Base-by-base conservation (phyloP, 2,113 vertebrate species). In the Acrocephalus kingi region DNA sequence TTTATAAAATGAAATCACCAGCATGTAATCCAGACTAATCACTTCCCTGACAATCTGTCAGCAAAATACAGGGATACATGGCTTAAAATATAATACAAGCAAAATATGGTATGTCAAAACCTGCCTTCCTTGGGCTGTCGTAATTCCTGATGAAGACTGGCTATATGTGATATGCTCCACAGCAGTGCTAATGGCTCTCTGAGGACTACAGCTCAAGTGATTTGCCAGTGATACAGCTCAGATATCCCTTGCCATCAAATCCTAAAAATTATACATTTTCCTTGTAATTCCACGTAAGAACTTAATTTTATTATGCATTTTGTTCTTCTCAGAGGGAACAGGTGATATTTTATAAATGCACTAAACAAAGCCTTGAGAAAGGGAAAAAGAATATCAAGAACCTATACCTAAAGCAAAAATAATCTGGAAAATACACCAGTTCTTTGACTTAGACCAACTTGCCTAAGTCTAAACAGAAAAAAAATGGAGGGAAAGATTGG, bases 11-110 rank as follows among this genome's bases (percentile, higher is more conserved):
- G 9, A 91, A 94, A 85, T 78, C 11, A 85, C 67, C 4, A 2
- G 56, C 31, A 35, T 61, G 37, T 84, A 85, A 96, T 79, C 71
- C 54, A 91, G 72, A 93, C 72, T 76, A 93, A 88, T 37, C 86
- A 67, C 46, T 85, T 66, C 54, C 27, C 54, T 87, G 46, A 83
- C 25, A 91, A 64, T 9, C 22, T 61, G 52, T 54, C 62, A 85
- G 67, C 35, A 85, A 94, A 96, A 90, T 55, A 72, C 8, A 61
- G 69, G 41, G 66, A 67, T 85, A 63, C 7, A 15, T 5, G 14
- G 35, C 20, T 91, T 73, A 84, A 92, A 86, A 84, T 43, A 19
- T 39, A 73, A 83, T 23, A 35, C 20, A 80, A 92, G 55, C 51
- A 80, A 94, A 79, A 93, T n/a, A 64, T 14, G 23, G 8, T 35